phyloP scores from a whole-genome alignment of 2,797 vertebrate species.

The Hypotaenidia philippensis region DNA sequence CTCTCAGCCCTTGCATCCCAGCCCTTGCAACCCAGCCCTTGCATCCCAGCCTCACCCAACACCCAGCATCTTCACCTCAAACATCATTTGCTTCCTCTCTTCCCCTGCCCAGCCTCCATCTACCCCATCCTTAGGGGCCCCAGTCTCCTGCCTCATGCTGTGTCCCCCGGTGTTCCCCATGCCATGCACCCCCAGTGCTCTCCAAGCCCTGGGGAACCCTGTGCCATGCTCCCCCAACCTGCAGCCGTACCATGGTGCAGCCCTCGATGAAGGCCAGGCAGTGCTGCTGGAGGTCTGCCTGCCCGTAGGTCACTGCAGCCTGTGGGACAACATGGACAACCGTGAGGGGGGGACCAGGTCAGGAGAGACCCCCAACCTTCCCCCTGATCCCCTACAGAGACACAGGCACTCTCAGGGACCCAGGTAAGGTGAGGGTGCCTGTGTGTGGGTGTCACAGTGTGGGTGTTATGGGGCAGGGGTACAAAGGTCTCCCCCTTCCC shows the following conservation, averaged over 20 bases:
- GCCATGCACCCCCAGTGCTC: neutral
- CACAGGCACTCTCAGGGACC: accelerated
- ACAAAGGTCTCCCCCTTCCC: neutral
- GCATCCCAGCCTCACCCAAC: neutral
- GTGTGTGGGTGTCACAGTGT: accelerated
- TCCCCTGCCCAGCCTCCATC: neutral
- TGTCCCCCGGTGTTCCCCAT: neutral
- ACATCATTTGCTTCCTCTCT: neutral
- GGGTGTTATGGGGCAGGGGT: neutral
- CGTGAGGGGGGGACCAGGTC: neutral
- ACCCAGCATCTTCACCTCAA: neutral
- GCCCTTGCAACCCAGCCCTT: too few species aligned
- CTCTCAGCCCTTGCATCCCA: neutral
- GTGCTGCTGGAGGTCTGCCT: slow-evolving; percentile 72
- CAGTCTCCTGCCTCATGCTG: neutral
- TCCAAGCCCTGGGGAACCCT: neutral
- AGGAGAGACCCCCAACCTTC: too few species aligned
- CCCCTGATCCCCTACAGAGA: neutral
- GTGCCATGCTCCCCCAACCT: neutral
- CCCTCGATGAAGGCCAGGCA: slow-evolving; percentile 81
- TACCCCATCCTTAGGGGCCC: neutral
- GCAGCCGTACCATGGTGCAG: slow-evolving; percentile 59
- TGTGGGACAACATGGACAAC: slow-evolving; percentile 35
- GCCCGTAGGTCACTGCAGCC: slow-evolving; percentile 81
- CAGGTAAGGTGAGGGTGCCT: neutral